These are phyloP conservation scores for Argyrosomus regius DNA, from an alignment of 2,797 vertebrate species.

Conservation along the genomic window DNA sequence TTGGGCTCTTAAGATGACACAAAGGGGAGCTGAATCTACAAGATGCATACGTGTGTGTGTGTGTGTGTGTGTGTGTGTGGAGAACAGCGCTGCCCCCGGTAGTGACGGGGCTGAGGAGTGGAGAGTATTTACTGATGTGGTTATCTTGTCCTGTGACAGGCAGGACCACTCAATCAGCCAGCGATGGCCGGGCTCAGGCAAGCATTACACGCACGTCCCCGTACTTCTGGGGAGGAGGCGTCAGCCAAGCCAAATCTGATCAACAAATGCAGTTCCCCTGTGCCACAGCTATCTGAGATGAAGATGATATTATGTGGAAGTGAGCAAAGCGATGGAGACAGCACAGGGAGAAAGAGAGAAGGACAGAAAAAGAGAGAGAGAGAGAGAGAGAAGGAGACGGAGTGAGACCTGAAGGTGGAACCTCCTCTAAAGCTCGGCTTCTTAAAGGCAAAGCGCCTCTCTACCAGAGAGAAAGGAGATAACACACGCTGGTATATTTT, in stretches of 20 bases:
- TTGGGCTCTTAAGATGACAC: slow-evolving; percentile 8
- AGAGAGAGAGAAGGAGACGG: slow-evolving; percentile 53
- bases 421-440: slow-evolving; percentile 83
- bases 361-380: slow-evolving; percentile 29
- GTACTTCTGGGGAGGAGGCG: slow-evolving; percentile 90
- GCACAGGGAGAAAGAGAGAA: slow-evolving; percentile 66
- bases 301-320: slow-evolving; percentile 97
- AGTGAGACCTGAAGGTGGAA: slow-evolving; percentile 85
- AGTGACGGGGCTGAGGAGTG: slow-evolving; percentile 85
- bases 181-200: slow-evolving; percentile 78
- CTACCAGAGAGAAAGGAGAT: slow-evolving; percentile 60
- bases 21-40: slow-evolving; percentile 76
- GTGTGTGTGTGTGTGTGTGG: slow-evolving; percentile 61
- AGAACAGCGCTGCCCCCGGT: slow-evolving; percentile 67
- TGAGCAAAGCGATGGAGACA: slow-evolving; percentile 94
- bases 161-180: slow-evolving; percentile 96
- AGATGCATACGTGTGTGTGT: slow-evolving; percentile 73
- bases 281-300: slow-evolving; percentile 95
- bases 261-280: slow-evolving; percentile 94
- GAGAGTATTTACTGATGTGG: slow-evolving; percentile 95
- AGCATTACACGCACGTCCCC: slow-evolving; percentile 90
- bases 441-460: slow-evolving; percentile 74
- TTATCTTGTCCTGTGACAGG: slow-evolving; percentile 98
- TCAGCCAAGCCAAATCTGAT: slow-evolving; percentile 96
- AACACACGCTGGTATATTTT: slow-evolving; percentile 57